Base-by-base conservation (phyloP, 2,888 invertebrate species). In the Hirtodrosophila trivittata region DNA sequence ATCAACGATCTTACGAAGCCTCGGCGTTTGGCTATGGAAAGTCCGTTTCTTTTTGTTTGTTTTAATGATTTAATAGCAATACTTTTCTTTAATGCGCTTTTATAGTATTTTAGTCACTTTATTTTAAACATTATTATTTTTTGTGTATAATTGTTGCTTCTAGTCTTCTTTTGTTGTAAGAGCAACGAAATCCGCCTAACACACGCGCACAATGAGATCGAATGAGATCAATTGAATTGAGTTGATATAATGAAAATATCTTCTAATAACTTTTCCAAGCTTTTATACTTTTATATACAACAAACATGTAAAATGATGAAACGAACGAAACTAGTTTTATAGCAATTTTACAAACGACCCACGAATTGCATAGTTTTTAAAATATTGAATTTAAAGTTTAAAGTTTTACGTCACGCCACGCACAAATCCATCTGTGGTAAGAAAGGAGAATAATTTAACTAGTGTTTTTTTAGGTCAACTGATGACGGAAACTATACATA, bases 101-200 rank as follows among this genome's bases (percentile, higher is more conserved):
- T 83, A 71, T 86, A 80, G 76, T 75, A 86, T 83, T 83, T 88
- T 83, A 86, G 77, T 81, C 80, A 82, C 75, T 76, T 76, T 77
- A 81, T 82, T 82, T 81, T 83, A 78, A 85, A 82, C 69, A 76
- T 78, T 83, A 77, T 82, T 71, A 81, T 71, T 80, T 77, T 81
- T 87, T 88, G 81, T 87, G 86, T 87, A 87, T 87, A 78, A 82
- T 87, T 88, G 89, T 89, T 89, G 89, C 89, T 89, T 89, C 89
- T 89, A 89, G 89, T 89, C 89, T 89, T 89, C 89, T 83, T 88
- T 88, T 84, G 78, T 87, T 87, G 88, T 87, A 89, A 87, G 88
- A 89, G 89, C 89, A 89, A 84, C 88, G 81, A 75, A 81, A 77
- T 77, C 62, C 68, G 75, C 75, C 71, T 72, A 72, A 67, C 55